phyloP scores from a whole-genome alignment of 1,140 invertebrate species.

The Metopolophium dirhodum region DNA sequence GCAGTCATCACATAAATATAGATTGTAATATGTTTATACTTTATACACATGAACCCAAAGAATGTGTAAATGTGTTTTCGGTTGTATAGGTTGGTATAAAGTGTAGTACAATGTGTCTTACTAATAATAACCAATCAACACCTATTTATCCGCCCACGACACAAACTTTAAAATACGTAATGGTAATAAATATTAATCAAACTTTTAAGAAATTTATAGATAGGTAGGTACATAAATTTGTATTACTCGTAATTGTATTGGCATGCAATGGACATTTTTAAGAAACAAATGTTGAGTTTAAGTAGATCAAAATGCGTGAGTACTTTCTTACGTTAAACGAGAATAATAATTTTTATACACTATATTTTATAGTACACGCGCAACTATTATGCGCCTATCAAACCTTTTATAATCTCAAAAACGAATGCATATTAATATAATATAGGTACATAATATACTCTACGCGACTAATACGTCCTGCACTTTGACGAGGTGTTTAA shows the following conservation, averaged over 20 bases:
- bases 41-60: no score
- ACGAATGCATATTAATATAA: neutral
- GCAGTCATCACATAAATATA: neutral
- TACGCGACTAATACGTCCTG: no score
- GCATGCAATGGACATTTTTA: neutral
- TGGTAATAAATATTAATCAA: neutral
- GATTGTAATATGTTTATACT: neutral
- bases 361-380: neutral
- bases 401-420: neutral
- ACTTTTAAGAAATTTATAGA: neutral
- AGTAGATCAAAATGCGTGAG: neutral
- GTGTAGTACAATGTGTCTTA: no score
- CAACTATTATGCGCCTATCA: no score
- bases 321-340: neutral
- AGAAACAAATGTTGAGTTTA: neutral
- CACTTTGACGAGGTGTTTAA: neutral
- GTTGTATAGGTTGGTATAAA: no score
- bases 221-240: no score
- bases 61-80: no score
- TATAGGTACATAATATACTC: no score
- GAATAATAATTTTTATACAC: neutral
- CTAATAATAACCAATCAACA: neutral
- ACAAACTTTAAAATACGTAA: neutral
- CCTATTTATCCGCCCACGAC: neutral
- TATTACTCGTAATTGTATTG: neutral